Evolutionary conservation across 1,140 invertebrate species (phyloP), one percentile per base, ranked within the genome.

Genomic region (Halesus radiatus): DNA sequence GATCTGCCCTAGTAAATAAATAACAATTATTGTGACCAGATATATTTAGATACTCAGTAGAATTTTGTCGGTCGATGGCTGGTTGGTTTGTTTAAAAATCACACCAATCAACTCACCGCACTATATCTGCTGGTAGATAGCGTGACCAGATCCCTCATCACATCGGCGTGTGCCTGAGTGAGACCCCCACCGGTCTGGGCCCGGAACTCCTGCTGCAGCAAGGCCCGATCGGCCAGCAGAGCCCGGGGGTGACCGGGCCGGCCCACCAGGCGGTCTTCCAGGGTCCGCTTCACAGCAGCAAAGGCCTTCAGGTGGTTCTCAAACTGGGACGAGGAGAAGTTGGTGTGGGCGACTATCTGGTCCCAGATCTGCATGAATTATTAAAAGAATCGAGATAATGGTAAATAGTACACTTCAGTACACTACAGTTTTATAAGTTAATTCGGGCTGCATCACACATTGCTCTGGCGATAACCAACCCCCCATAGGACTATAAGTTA

Each of bases 81-180:
- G n/a, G n/a, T n/a, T n/a, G n/a, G n/a, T n/a, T n/a, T n/a, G n/a
- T n/a, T 60, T 60, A 60, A 22, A 0, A 20, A 60, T 60, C 8
- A 18, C 18, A 20, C 7, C 4, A 3, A 16, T 54, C 26, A 22
- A 53, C 76, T 66, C 78, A 83, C 82, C 29, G 76, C 91, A 82
- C 92, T 92, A 84, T 96, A 96, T 84, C 92, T 90, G 85, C 93
- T 94, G 23, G 91, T 92, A 6, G 92, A 89, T 18, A 96, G 85
- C 73, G 88, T 88, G 26, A 95, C 89, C n/a, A 96, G 84, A 87
- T 94, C 90, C 8, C 91, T 83, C 62, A 95, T 88, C 66, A 95
- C 90, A 7, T 86, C 84, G 70, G 89, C 87, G 83, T 95, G 94
- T 3, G 91, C 90, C 53, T 89, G 86, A 0, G 93, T 23, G 92